A percentile compares a stretch with the other conserved stretches of the same genome.
These are phyloP conservation scores for Eueremaeus valkanovi DNA, from an alignment of 2,888 invertebrate species.

Conservation along the genomic window DNA sequence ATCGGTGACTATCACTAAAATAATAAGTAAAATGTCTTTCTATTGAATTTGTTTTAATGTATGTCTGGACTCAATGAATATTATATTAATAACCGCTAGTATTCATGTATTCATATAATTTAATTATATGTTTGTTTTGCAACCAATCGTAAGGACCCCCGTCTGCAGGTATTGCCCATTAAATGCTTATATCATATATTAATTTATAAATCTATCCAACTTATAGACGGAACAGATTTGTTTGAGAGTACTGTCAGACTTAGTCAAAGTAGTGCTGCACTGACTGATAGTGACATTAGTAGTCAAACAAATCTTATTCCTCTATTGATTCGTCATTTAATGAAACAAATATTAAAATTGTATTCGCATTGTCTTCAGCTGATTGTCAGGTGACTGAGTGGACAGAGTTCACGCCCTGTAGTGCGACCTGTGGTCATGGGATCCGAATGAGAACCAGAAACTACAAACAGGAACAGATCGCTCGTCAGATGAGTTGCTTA, in stretches of 20 bases:
- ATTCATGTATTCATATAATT: background rate
- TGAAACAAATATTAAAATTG: constrained; percentile 31
- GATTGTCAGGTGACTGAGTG: constrained; percentile 48
- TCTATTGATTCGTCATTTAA: constrained; percentile 33
- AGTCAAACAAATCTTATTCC: constrained; percentile 10
- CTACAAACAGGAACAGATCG: constrained; percentile 63
- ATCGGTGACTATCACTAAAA: no score
- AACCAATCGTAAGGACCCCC: background rate
- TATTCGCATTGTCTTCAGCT: no score
- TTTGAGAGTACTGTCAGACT: no score
- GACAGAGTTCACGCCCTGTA: constrained; percentile 47
- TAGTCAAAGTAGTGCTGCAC: no score
- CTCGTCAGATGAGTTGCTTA: constrained; percentile 65
- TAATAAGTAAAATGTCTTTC: no score
- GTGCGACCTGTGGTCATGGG: constrained; percentile 65
- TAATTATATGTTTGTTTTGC: background rate
- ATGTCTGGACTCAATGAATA: no score
- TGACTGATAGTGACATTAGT: no score
- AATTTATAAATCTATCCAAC: background rate
- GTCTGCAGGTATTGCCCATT: background rate
- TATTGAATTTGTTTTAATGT: no score
- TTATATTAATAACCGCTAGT: background rate
- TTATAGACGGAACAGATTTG: background rate
- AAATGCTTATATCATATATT: background rate
- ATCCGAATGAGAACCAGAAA: constrained; percentile 46